Evolutionary conservation across 2,888 invertebrate genomes (phyloP).

Genomic region (Tetanocera ferruginea): DNA sequence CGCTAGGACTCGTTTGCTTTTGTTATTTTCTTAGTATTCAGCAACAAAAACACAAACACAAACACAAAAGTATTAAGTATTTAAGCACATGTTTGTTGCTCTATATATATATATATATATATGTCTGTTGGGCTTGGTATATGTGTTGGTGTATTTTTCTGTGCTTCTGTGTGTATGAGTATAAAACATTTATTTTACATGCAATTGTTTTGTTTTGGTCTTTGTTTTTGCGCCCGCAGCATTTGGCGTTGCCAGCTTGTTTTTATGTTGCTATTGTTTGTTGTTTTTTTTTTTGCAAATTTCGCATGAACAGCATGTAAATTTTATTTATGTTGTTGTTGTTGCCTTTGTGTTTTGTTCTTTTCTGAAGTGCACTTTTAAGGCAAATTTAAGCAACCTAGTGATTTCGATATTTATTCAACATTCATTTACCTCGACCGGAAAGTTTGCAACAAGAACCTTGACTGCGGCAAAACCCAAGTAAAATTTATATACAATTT

Average conservation of each 20-base stretch:
- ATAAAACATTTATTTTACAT: not conserved
- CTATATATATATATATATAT: too few relatives aligned
- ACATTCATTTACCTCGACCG: not conserved
- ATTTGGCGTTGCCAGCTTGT: not conserved
- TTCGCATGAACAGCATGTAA: not conserved
- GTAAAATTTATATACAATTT: not conserved
- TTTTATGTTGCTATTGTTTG: not conserved
- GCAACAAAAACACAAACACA: too few relatives aligned
- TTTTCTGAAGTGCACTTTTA: not conserved
- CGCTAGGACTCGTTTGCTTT: too few relatives aligned
- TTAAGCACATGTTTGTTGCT: too few relatives aligned
- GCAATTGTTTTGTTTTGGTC: not conserved
- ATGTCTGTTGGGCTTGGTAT: not conserved
- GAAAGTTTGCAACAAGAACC: not conserved
- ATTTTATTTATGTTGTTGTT: slow-evolving; percentile 3
- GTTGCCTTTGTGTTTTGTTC: not conserved
- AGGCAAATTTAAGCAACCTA: not conserved
- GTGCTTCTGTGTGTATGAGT: not conserved
- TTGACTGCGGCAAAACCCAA: not conserved
- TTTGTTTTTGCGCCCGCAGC: not conserved
- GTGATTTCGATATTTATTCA: slow-evolving; percentile 10
- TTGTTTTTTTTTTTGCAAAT: not conserved
- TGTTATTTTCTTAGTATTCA: too few relatives aligned
- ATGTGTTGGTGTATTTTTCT: not conserved
- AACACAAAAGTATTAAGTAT: too few relatives aligned